These are phyloP conservation scores for Magallana nippona DNA, from an alignment of 2,888 invertebrate genomes.

Conservation along the genomic window DNA sequence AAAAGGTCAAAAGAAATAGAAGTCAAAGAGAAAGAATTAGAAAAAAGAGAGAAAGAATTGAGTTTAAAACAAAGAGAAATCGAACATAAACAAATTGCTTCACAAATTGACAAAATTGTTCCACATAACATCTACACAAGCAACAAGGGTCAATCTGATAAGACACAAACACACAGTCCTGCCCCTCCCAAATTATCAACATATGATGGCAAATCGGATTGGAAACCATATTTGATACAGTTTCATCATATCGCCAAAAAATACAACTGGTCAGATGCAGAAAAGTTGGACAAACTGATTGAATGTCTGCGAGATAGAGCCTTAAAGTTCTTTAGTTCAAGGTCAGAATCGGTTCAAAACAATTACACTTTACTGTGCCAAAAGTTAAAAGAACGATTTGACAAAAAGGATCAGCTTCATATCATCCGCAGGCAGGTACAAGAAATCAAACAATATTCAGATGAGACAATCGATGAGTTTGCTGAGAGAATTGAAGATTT, in stretches of 20 bases:
- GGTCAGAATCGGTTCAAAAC: background rate
- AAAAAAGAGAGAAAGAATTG: background rate
- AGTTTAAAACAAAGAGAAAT: background rate
- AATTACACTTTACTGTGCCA: background rate
- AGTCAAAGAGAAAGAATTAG: background rate
- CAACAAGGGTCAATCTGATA: background rate
- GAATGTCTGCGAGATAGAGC: conserved; percentile 37
- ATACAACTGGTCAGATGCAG: background rate
- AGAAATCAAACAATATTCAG: conserved; percentile 1
- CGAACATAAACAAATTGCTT: background rate
- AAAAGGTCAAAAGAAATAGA: background rate
- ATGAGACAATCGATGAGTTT: conserved; percentile 33
- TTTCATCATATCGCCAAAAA: conserved; percentile 24
- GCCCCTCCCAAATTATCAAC: conserved; percentile 21
- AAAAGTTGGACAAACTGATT: conserved; percentile 35
- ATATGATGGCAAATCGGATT: conserved; percentile 37
- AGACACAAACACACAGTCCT: background rate
- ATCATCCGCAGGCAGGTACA: background rate
- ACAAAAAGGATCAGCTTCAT: background rate
- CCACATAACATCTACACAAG: background rate
- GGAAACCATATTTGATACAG: conserved; percentile 21
- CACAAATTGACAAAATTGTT: background rate
- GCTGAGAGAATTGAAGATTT: conserved; percentile 38
- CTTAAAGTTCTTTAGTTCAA: conserved; percentile 37
- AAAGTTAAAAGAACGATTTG: conserved; percentile 35